Percentiles rank a stretch among this genome's conserved stretches.
Conservation (phyloP, 2,797 vertebrate genomes). For the Dryobates pubescens region DNA sequence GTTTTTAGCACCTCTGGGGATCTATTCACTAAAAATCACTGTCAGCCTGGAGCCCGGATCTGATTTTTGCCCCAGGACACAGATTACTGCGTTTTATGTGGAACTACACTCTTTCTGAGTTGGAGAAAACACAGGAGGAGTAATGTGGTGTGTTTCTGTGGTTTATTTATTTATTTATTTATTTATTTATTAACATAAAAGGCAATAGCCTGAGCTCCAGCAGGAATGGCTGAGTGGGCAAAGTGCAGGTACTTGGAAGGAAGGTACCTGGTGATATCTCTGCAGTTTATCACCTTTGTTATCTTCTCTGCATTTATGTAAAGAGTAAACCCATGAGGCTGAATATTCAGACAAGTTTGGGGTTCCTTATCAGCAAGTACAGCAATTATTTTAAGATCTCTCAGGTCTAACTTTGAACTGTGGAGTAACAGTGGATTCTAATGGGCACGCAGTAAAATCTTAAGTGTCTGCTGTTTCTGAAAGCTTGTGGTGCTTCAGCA, state of each 20-base stretch:
- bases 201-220: neutral
- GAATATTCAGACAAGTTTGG: neutral
- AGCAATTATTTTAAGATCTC: neutral
- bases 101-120: neutral
- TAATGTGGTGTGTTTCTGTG: neutral
- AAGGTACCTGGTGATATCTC: neutral
- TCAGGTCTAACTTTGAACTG: neutral
- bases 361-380: neutral
- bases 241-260: constrained; percentile 16
- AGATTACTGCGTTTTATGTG: neutral
- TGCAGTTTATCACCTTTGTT: neutral
- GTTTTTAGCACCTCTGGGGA: neutral
- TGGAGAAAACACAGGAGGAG: neutral
- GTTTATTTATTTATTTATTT: too few relatives aligned
- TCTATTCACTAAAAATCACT: neutral
- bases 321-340: neutral
- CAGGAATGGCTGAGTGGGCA: neutral
- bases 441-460: neutral
- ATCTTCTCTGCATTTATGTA: neutral
- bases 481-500: neutral
- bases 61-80: neutral
- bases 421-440: neutral
- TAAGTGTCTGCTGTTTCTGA: neutral
- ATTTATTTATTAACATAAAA: too few relatives aligned
- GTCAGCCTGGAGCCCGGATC: neutral